Evolutionary conservation across 2,113 vertebrate genomes (phyloP).

Genomic region (Antigone vipio): DNA sequence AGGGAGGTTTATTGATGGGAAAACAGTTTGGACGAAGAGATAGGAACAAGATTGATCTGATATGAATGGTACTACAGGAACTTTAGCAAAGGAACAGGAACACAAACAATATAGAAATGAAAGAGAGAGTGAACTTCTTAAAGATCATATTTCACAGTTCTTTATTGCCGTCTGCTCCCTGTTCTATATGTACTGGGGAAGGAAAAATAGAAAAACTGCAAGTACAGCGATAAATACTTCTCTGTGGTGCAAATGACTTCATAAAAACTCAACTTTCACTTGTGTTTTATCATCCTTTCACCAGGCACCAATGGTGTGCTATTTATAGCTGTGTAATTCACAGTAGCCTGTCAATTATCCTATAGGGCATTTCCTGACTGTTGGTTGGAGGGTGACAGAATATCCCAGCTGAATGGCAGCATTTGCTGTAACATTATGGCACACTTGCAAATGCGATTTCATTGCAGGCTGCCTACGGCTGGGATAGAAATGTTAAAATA

Average conservation of each 20-base stretch:
- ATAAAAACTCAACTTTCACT: constrained; percentile 17
- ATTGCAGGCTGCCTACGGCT: neutral
- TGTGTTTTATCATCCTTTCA: constrained; percentile 50
- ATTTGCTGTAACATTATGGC: constrained; percentile 22
- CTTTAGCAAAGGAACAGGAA: neutral
- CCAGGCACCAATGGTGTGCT: constrained; percentile 12
- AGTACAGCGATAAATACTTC: constrained; percentile 17
- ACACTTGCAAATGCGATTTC: constrained; percentile 19
- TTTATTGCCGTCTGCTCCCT: constrained; percentile 27
- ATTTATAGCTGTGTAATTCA: constrained; percentile 63
- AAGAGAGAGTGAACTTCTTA: neutral
- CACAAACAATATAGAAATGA: constrained; percentile 21
- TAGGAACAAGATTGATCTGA: neutral
- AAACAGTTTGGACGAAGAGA: neutral
- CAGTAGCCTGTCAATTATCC: constrained; percentile 15
- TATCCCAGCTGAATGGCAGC: constrained; percentile 13
- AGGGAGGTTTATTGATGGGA: neutral
- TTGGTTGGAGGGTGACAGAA: constrained; percentile 23
- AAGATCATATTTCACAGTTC: constrained; percentile 36
- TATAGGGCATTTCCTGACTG: neutral
- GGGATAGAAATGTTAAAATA: constrained; percentile 25
- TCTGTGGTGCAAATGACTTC: constrained; percentile 26
- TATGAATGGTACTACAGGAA: neutral
- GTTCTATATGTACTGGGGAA: constrained; percentile 7
- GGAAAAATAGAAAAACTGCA: constrained; percentile 29